These are phyloP conservation scores for Oxystoma pomonae DNA, from an alignment of 2,888 invertebrate species.

Conservation along the genomic window DNA sequence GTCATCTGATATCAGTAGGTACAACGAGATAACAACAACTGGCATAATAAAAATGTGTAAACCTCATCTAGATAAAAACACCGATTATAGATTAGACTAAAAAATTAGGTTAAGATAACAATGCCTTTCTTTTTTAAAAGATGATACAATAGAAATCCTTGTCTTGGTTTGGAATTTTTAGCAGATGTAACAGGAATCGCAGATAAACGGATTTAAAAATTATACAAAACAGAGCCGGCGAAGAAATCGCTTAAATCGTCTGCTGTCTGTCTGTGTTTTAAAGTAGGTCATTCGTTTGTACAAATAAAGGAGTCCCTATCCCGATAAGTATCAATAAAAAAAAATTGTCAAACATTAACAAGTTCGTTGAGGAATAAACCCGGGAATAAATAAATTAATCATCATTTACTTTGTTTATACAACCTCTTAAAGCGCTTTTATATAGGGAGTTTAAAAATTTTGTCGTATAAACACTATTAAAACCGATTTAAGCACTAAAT, in stretches of 20 bases:
- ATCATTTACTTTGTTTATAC: too few relatives aligned
- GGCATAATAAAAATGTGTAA: background rate
- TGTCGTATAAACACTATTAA: too few relatives aligned
- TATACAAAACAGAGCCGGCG: background rate
- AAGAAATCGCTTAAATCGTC: background rate
- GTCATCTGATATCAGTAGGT: background rate
- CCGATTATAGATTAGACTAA: background rate
- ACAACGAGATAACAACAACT: background rate
- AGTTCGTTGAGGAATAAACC: too few relatives aligned
- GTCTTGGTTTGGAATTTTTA: background rate
- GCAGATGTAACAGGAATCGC: background rate
- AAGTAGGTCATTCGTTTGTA: background rate
- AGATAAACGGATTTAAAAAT: background rate
- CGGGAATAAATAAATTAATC: too few relatives aligned
- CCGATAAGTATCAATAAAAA: too few relatives aligned
- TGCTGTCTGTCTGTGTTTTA: background rate
- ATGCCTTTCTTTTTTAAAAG: background rate
- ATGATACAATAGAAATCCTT: background rate
- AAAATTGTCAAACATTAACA: too few relatives aligned
- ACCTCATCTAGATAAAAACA: background rate
- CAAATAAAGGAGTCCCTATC: too few relatives aligned
- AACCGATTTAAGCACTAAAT: too few relatives aligned
- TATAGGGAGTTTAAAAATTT: too few relatives aligned
- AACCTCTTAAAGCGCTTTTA: too few relatives aligned
- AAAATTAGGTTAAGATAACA: background rate